Conservation (phyloP, 2,113 vertebrate genomes). For the Ceyx margarethae region DNA sequence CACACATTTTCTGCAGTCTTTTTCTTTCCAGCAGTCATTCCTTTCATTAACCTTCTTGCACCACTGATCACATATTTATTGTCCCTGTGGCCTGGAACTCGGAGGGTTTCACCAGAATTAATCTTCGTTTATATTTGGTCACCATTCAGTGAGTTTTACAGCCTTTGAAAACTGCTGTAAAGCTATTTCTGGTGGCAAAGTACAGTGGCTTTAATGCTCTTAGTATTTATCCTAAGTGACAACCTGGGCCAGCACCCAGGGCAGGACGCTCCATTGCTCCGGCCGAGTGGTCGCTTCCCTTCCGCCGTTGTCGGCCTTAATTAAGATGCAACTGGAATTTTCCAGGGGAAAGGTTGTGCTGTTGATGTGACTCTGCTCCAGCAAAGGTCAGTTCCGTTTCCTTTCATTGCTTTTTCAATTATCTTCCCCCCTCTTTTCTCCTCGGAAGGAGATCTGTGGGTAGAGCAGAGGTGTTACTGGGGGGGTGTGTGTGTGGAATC, state of each 20-base stretch:
- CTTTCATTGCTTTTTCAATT: not conserved
- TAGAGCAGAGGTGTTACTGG: no score
- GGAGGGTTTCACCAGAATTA: conserved; percentile 51
- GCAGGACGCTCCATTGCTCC: not conserved
- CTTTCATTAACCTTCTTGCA: conserved; percentile 74
- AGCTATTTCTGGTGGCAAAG: conserved; percentile 18
- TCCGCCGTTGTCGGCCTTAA: conserved; percentile 4
- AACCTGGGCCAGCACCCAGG: conserved; percentile 30
- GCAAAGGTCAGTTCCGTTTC: not conserved
- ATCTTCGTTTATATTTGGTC: conserved; percentile 67
- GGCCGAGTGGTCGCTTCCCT: not conserved
- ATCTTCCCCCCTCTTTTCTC: not conserved
- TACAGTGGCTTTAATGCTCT: conserved; percentile 43
- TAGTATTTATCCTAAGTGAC: conserved; percentile 67
- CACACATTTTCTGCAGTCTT: not conserved
- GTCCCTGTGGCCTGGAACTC: conserved; percentile 13
- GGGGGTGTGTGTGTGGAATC: not conserved
- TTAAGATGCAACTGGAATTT: conserved; percentile 36
- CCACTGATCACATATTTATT: conserved; percentile 76
- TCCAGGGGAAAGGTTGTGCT: not conserved
- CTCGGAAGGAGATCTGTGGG: not conserved
- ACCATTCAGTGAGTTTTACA: conserved; percentile 65
- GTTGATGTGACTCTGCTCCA: not conserved
- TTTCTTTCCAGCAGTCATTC: conserved; percentile 28
- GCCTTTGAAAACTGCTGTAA: conserved; percentile 33